These are phyloP conservation scores for Latrodectus geometricus DNA, from an alignment of 1,140 invertebrate genomes.

Conservation along the genomic window DNA sequence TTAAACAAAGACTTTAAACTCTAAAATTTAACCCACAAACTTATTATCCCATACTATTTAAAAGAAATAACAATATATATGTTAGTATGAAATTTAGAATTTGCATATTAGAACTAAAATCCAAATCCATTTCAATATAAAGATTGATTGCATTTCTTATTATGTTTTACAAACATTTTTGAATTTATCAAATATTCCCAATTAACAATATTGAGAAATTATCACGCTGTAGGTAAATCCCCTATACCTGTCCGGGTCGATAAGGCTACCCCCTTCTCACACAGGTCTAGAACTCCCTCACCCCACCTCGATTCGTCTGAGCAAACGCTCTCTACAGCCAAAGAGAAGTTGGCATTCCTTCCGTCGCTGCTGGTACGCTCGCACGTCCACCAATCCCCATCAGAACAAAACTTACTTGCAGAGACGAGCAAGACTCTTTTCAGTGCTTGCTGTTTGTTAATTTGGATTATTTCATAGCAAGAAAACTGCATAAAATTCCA, in stretches of 20 bases:
- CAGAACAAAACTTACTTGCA: neutral
- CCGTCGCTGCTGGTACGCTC: constrained; percentile 22
- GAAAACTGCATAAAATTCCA: neutral
- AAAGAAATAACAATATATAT: too few relatives aligned
- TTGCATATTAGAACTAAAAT: too few relatives aligned
- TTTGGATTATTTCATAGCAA: neutral
- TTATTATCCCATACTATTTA: too few relatives aligned
- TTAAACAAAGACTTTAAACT: too few relatives aligned
- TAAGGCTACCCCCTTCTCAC: constrained; percentile 16
- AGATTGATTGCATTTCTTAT: too few relatives aligned
- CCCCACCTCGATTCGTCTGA: constrained; percentile 17
- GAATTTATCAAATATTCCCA: too few relatives aligned
- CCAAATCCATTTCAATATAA: too few relatives aligned
- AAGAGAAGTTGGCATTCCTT: constrained; percentile 37
- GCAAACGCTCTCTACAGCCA: neutral
- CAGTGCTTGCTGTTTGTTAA: neutral
- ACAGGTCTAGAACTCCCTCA: neutral
- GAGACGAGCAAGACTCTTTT: neutral
- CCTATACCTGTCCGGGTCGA: constrained; percentile 23
- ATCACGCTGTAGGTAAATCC: neutral
- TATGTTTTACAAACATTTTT: too few relatives aligned
- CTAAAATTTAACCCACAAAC: too few relatives aligned
- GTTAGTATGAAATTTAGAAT: too few relatives aligned
- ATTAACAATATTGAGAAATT: too few relatives aligned
- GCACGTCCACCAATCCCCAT: neutral